Base-by-base conservation (phyloP, 1,140 invertebrate species). In the Panulirus ornatus region DNA sequence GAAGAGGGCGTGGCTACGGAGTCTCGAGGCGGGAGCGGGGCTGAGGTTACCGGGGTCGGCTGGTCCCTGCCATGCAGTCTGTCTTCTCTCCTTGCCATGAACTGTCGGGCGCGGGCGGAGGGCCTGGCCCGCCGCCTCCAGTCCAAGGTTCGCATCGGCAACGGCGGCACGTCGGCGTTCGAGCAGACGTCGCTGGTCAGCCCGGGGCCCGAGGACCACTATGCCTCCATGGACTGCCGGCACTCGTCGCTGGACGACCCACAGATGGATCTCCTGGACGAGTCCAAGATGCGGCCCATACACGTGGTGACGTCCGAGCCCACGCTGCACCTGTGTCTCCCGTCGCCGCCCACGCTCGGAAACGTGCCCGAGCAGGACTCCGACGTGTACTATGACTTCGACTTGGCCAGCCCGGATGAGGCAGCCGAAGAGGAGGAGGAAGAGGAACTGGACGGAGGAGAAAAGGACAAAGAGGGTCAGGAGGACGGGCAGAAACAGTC, bases 61-160 rank as follows among this genome's bases (percentile, higher is more conserved):
- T 92, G 91, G 83, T 84, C 91, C 22, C 75, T 92, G 34, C 91
- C 94, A 19, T 95, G 95, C 83, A 94, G 94, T 85, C 93, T 95
- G 22, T 94, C 94, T 83, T 95, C 95, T 0, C 93, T 95, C 9
- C 93, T 95, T 44, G 94, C 95, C 16, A 96, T 96, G 95, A 97
- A 96, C 93, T 97, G 96, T 93, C 95, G 96, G 70, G 96, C 96
- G 44, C 95, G 96, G 83, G 96, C 96, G 27, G 97, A 97, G 93
- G 96, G 96, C 63, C 97, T 97, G 93, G 97, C 97, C 75, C 94
- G 96, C 86, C 95, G 96, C 92, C 94, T 97, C 83, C 96, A 97
- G 92, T 95, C 95, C 40, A 96, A 96, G 40, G 84, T 92, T 40
- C 63, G 85, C 14, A 47, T 91, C n/a, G 86, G 84, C 9, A 5